Conservation (phyloP, 2,113 vertebrate species). For the Hydrolagus affinis region DNA sequence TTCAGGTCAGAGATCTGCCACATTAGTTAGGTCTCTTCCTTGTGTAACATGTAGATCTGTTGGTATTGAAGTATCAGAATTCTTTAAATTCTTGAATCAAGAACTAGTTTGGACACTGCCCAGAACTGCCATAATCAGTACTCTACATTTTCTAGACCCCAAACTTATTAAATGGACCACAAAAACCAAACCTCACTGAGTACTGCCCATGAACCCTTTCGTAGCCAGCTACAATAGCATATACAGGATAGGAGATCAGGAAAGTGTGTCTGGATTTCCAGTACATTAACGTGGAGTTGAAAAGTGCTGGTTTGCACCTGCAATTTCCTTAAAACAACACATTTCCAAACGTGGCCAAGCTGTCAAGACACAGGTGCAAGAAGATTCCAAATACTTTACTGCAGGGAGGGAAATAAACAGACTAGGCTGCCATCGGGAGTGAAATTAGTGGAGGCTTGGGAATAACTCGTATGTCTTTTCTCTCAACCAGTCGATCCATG, state of each 20-base stretch:
- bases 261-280: background rate
- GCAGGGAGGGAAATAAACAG: background rate
- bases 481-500: background rate
- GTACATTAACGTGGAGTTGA: background rate
- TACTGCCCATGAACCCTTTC: background rate
- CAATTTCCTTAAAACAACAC: background rate
- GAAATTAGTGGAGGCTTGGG: background rate
- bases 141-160: no score
- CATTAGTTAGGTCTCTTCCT: background rate
- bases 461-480: background rate
- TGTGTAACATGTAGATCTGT: background rate
- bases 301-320: background rate
- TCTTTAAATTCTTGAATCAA: background rate
- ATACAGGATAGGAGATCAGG: background rate
- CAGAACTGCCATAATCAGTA: no score
- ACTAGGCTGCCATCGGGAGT: background rate
- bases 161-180: no score
- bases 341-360: background rate
- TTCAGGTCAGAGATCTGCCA: conserved; percentile 61
- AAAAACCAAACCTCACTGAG: no score
- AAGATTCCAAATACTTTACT: background rate
- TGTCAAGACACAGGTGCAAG: background rate
- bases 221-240: background rate
- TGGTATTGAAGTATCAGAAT: background rate
- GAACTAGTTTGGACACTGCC: background rate